These are phyloP conservation scores for Erebia epiphron DNA, from an alignment of 2,888 invertebrate species.

Conservation along the genomic window DNA sequence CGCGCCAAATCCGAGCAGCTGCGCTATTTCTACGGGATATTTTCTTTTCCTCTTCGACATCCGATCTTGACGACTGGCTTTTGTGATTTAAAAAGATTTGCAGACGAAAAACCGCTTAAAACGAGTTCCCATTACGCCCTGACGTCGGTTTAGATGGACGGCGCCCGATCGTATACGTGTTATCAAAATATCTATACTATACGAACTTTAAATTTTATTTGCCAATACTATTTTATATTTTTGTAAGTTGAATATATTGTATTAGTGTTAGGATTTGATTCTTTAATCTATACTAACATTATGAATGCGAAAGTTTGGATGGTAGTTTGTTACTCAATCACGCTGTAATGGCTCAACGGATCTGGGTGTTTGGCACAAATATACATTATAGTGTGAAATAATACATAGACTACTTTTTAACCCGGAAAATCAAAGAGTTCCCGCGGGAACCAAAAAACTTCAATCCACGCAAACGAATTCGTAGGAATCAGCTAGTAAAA, in stretches of 20 bases:
- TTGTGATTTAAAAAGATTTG: slow-evolving; percentile 82
- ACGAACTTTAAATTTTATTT: not conserved
- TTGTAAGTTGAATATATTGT: not conserved
- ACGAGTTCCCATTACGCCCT: not conserved
- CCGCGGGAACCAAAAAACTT: no score
- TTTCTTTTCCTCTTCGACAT: slow-evolving; percentile 77
- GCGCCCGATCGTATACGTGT: not conserved
- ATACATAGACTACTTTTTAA: no score
- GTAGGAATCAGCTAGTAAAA: no score
- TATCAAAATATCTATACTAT: not conserved
- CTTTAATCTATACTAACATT: no score
- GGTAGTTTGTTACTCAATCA: no score
- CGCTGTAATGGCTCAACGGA: no score
- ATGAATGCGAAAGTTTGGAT: no score
- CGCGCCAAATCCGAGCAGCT: slow-evolving; percentile 76
- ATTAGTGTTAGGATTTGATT: no score
- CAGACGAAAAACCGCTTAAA: slow-evolving; percentile 69
- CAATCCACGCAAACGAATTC: no score
- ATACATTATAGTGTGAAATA: no score
- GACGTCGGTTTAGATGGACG: not conserved
- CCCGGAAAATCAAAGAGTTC: no score
- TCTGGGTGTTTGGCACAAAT: no score
- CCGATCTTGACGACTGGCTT: slow-evolving; percentile 78
- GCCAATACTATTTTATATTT: not conserved
- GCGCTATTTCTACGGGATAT: slow-evolving; percentile 71